Conservation (phyloP, 2,888 invertebrate genomes). For the Gibbula magus region DNA sequence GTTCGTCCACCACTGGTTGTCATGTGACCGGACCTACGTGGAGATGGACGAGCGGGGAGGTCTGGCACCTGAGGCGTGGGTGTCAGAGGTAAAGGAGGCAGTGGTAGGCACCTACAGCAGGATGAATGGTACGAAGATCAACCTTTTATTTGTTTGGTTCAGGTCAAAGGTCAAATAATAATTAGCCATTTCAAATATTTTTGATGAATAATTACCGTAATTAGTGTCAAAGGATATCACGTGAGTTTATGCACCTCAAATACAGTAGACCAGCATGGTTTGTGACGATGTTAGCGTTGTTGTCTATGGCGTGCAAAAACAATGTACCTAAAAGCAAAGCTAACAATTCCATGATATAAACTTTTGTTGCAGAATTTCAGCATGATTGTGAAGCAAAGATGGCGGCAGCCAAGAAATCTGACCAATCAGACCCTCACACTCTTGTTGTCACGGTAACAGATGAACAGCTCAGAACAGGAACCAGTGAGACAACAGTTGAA, state of each 20-base stretch:
- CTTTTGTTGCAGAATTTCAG: conserved; percentile 2
- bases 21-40: conserved; percentile 21
- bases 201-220: too few species aligned
- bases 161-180: too few species aligned
- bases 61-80: conserved; percentile 48
- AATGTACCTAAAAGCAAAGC: too few species aligned
- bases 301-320: too few species aligned
- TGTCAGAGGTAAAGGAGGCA: conserved; percentile 43
- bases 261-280: too few species aligned
- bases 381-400: not conserved
- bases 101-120: conserved; percentile 33
- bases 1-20: conserved; percentile 49
- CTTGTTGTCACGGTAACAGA: conserved; percentile 27
- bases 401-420: not conserved
- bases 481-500: not conserved
- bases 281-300: too few species aligned
- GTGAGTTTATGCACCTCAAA: too few species aligned
- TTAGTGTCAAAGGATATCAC: too few species aligned
- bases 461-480: conserved; percentile 1
- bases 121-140: conserved; percentile 39
- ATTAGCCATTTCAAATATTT: too few species aligned
- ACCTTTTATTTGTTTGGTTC: too few species aligned
- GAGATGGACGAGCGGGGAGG: conserved; percentile 47
- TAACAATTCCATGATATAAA: not conserved
- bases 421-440: not conserved